Conservation (phyloP, 1,140 invertebrate species). For the Harpegnathos saltator region DNA sequence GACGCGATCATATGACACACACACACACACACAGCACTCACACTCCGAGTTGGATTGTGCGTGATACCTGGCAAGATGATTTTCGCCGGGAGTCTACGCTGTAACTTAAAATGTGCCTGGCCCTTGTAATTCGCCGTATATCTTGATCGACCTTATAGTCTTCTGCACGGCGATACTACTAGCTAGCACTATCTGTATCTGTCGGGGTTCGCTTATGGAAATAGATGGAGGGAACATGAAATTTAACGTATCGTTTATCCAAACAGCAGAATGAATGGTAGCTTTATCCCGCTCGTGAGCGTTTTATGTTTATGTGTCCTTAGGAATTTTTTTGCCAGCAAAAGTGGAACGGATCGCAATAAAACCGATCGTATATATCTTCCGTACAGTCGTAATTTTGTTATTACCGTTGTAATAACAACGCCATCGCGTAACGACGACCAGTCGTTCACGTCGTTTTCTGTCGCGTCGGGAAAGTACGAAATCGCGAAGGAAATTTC, state of each 20-base stretch:
- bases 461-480: no score
- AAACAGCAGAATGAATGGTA: no score
- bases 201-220: not conserved
- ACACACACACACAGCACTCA: not conserved
- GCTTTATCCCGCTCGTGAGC: no score
- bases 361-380: no score
- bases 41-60: no score
- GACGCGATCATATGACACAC: slow-evolving; percentile 11
- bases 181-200: not conserved
- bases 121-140: slow-evolving; percentile 63
- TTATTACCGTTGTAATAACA: no score
- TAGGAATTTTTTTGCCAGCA: no score
- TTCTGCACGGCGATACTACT: slow-evolving; percentile 17
- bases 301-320: no score
- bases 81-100: slow-evolving; percentile 7
- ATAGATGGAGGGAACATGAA: not conserved
- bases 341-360: no score
- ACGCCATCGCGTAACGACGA: no score
- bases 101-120: slow-evolving; percentile 56
- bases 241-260: slow-evolving; percentile 9
- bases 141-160: slow-evolving; percentile 48
- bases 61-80: not conserved
- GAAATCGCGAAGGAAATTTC: not conserved
- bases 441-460: no score
- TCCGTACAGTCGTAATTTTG: no score